These are phyloP conservation scores for Cossypha caffra DNA, from an alignment of 2,797 vertebrate species.

Conservation along the genomic window DNA sequence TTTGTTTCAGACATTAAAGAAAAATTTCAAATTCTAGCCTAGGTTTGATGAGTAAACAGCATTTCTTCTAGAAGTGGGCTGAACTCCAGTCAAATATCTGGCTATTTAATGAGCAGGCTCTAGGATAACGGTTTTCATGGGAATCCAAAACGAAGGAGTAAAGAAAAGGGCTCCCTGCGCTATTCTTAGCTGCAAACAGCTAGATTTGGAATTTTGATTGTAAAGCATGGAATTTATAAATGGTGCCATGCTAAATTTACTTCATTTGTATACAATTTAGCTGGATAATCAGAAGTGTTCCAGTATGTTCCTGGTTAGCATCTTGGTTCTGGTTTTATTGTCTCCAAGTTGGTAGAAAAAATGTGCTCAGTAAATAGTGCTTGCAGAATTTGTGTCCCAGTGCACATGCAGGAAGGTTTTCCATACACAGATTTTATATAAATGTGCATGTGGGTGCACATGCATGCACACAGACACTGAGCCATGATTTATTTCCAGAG, in stretches of 20 bases:
- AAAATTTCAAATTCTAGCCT: background rate
- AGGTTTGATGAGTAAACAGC: background rate
- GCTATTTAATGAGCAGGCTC: conserved; percentile 61
- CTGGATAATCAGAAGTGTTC: background rate
- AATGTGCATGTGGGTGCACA: background rate
- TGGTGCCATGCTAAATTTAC: conserved; percentile 68
- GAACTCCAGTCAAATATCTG: conserved; percentile 61
- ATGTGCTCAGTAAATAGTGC: background rate
- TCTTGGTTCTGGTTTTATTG: conserved; percentile 30
- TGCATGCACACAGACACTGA: background rate
- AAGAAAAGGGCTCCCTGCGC: conserved; percentile 57
- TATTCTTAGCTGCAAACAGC: conserved; percentile 71
- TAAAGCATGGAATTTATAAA: conserved; percentile 61
- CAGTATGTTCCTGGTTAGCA: conserved; percentile 43
- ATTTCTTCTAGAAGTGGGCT: conserved; percentile 68
- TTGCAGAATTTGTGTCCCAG: conserved; percentile 39
- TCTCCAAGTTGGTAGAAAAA: conserved; percentile 45
- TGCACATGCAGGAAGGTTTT: background rate
- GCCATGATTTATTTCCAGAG: conserved; percentile 49
- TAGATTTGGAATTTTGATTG: conserved; percentile 70
- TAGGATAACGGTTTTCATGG: conserved; percentile 70
- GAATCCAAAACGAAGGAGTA: conserved; percentile 61
- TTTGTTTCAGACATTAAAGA: background rate
- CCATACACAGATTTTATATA: background rate
- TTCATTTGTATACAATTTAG: conserved; percentile 47